Percentiles rank a stretch among this genome's conserved stretches.
Conservation (phyloP, 2,888 invertebrate genomes). For the Drosophila meridiana region DNA sequence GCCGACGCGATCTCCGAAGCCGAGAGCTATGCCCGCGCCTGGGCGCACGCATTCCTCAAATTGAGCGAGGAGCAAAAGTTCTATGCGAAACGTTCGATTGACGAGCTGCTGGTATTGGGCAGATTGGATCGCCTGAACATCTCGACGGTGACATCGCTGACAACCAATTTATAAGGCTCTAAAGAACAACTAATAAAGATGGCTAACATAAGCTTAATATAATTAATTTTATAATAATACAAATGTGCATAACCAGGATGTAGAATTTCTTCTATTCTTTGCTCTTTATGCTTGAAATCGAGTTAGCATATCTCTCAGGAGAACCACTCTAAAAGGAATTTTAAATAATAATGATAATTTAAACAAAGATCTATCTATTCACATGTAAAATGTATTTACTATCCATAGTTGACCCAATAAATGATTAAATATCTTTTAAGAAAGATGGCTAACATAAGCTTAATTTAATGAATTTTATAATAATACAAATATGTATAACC, state of each 20-base stretch:
- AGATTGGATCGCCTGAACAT: slow-evolving; percentile 60
- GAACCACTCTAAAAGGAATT: no score
- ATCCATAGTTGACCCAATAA: no score
- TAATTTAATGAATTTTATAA: not conserved
- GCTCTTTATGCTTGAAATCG: no score
- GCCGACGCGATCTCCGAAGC: slow-evolving; percentile 63
- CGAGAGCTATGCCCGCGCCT: slow-evolving; percentile 64
- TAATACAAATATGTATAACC: not conserved
- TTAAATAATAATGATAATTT: no score
- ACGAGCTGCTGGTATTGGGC: slow-evolving; percentile 65
- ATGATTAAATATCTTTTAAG: no score
- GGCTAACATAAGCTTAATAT: not conserved
- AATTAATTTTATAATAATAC: not conserved
- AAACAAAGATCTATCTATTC: no score
- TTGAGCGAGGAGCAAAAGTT: slow-evolving; percentile 70
- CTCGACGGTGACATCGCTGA: slow-evolving; percentile 65
- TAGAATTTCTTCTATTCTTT: not conserved
- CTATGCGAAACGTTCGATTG: slow-evolving; percentile 71
- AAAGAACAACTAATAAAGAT: not conserved
- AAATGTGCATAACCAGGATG: not conserved
- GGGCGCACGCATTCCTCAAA: slow-evolving; percentile 72
- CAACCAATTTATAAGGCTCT: slow-evolving; percentile 60
- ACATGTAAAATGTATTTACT: no score
- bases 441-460: not conserved
- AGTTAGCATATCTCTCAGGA: no score